Percentiles rank a stretch among this genome's conserved stretches.
Conservation (phyloP, 2,113 vertebrate species). For the Tupaia tana region DNA sequence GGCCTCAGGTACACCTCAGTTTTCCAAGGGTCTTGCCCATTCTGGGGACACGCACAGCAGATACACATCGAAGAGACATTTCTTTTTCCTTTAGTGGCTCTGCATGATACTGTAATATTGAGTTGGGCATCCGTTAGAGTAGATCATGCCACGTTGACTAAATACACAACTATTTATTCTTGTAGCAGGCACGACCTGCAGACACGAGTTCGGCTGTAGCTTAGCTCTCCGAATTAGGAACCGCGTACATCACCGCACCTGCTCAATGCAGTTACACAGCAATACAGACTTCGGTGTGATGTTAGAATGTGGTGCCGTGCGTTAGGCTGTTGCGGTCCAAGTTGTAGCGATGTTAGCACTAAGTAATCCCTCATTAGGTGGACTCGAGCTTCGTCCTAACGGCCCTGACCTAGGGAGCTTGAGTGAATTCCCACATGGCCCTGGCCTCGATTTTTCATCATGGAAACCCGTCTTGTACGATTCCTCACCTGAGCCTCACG, state of each 20-base stretch:
- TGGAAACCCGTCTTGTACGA: not conserved
- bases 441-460: not conserved
- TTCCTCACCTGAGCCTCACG: conserved; percentile 46
- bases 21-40: conserved; percentile 2
- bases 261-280: conserved; percentile 72
- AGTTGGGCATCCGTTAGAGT: conserved; percentile 79
- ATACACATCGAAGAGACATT: conserved; percentile 66
- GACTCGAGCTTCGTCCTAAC: not conserved
- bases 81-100: conserved; percentile 80
- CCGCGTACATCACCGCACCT: conserved; percentile 57
- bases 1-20: conserved; percentile 43
- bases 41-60: conserved; percentile 27
- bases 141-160: conserved; percentile 65
- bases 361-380: conserved; percentile 44
- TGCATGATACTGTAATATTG: conserved; percentile 83
- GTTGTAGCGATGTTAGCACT: conserved; percentile 58
- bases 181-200: conserved; percentile 70
- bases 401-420: not conserved
- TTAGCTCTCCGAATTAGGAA: conserved; percentile 34
- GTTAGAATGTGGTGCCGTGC: conserved; percentile 45
- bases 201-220: conserved; percentile 49
- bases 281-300: conserved; percentile 57
- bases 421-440: not conserved
- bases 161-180: conserved; percentile 71
- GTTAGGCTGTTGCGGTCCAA: conserved; percentile 45